Evolutionary conservation across 1,140 invertebrate species (phyloP), one percentile per base, ranked within the genome.

Genomic region (Cepaea nemoralis): DNA sequence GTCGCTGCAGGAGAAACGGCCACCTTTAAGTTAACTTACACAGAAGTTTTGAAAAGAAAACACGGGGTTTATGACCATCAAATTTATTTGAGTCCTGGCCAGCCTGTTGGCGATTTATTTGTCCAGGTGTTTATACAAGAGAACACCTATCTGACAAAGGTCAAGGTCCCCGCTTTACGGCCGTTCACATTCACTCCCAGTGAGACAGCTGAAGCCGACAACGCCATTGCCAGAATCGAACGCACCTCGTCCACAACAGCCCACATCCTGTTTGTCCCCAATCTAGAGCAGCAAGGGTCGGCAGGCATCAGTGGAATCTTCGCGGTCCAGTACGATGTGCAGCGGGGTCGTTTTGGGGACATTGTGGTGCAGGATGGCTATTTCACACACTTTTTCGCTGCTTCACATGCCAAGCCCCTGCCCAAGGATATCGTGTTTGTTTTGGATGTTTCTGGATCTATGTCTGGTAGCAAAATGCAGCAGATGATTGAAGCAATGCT

Each of bases 11-110:
- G 81, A 8, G 83, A 84, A 45, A 86, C 84, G 42, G 84, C 86
- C 27, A 89, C 83, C 12, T 89, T 89, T 76, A 86, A 82, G 22
- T 55, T 89, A 45, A 87, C 83, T 6, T 89, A 89, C 77, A 83
- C 88, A 40, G 88, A 89, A 69, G 71, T 89, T 0, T 83, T 89
- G n/a, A 77, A 86, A 63, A 70, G 88, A 35, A 50, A 81, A 0
- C 50, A 82, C 12, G 87, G 87, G 0, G 80, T 75, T 14, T 89
- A n/a, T n/a, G n/a, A n/a, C n/a, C n/a, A n/a, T n/a, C n/a, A n/a
- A n/a, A n/a, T n/a, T n/a, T n/a, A n/a, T 89, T 73, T 89, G 5
- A 83, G 85, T 14, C 88, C 88, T 1, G 82, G 84, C 1, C 87
- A 89, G 55, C 81, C 83, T 10, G 88, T 89, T 2, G 71, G 82